phyloP scores from a whole-genome alignment of 2,797 vertebrate species.

The Paramormyrops hopkinsi region DNA sequence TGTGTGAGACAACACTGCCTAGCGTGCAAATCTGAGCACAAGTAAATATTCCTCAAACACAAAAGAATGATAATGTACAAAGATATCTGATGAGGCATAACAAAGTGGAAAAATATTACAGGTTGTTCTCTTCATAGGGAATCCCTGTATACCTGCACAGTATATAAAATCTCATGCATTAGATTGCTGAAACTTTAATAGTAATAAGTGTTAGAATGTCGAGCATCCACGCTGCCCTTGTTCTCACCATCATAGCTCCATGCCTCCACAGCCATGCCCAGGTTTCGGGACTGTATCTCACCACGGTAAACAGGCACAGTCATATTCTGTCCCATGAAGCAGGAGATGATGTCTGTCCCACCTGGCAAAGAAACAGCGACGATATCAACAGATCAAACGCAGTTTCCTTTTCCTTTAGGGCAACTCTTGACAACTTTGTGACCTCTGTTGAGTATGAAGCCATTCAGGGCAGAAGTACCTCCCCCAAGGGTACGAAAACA shows the following conservation, averaged over 20 bases:
- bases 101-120: neutral
- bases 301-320: slow-evolving; percentile 83
- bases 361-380: slow-evolving; percentile 53
- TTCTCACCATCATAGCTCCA: slow-evolving; percentile 78
- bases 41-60: neutral
- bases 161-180: neutral
- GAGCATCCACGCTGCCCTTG: neutral
- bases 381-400: neutral
- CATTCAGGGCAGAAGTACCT: neutral
- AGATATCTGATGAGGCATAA: neutral
- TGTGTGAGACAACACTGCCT: neutral
- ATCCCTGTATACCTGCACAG: neutral
- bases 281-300: slow-evolving; percentile 88
- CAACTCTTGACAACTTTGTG: neutral
- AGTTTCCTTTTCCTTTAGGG: neutral
- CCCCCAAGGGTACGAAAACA: neutral
- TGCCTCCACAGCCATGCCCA: slow-evolving; percentile 87
- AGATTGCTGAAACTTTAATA: neutral
- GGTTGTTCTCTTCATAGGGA: neutral
- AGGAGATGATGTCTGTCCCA: slow-evolving; percentile 93
- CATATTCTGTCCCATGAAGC: slow-evolving; percentile 92
- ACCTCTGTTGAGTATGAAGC: neutral
- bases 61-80: neutral
- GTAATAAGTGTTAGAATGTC: neutral
- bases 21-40: neutral